phyloP scores from a whole-genome alignment of 2,888 invertebrate genomes.

The Nephrotoma flavescens region DNA sequence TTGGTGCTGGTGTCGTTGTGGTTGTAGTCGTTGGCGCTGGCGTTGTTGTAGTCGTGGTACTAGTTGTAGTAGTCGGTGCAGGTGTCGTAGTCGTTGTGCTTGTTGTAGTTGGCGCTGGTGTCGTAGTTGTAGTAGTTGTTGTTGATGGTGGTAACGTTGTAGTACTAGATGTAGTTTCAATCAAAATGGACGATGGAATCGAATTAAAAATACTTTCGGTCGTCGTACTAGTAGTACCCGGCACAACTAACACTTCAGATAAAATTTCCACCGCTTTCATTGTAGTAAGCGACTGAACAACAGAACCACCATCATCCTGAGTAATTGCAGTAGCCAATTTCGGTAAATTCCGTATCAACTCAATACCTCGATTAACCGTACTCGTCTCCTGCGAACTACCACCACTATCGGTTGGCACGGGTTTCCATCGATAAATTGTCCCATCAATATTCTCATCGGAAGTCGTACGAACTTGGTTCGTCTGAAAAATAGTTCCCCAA shows the following conservation, averaged over 20 bases:
- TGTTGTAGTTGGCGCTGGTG: background rate
- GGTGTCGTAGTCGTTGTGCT: conserved; percentile 3
- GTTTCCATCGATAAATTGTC: conserved; percentile 18
- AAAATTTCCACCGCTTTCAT: conserved; percentile 14
- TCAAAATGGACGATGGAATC: conserved; percentile 9
- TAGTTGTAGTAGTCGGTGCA: background rate
- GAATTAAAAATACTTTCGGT: conserved; percentile 12
- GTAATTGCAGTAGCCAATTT: conserved; percentile 12
- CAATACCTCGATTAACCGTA: conserved; percentile 17
- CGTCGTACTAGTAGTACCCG: conserved; percentile 10
- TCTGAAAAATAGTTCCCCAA: conserved; percentile 29
- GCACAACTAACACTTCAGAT: background rate
- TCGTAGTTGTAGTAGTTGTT: conserved; percentile 18
- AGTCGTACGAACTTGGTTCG: conserved; percentile 38
- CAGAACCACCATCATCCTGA: conserved; percentile 24
- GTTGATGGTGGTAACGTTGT: conserved; percentile 12
- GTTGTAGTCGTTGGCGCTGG: conserved; percentile 9
- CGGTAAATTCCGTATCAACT: conserved; percentile 15
- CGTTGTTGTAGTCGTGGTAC: conserved; percentile 7
- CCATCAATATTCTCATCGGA: conserved; percentile 19
- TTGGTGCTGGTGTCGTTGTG: background rate
- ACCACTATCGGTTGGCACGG: conserved; percentile 10
- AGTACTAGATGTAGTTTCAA: conserved; percentile 10
- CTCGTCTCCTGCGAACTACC: conserved; percentile 12
- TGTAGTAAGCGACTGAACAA: conserved; percentile 23